Evolutionary conservation across 2,888 invertebrate genomes (phyloP), one percentile per base, ranked within the genome.

Genomic region (Sinelater perroti): DNA sequence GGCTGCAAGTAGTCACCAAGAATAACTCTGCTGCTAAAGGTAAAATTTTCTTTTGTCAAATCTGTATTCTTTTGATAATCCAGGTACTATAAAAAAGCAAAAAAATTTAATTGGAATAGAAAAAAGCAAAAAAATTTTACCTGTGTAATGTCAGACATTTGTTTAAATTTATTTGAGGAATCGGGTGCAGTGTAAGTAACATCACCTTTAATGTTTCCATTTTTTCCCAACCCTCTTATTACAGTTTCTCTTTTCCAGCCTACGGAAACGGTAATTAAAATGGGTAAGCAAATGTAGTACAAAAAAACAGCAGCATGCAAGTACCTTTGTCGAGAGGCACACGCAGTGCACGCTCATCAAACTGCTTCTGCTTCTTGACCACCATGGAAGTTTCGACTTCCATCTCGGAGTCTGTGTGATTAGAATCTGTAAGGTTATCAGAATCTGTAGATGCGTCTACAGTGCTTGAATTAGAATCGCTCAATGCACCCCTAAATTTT

Each of bases 191-290:
- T 87, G 78, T 98, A 98, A 55, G 88, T 86, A 36, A 98, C 97
- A 73, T 97, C 97, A n/a, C 97, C 96, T 67, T 91, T 89, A 63
- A 93, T 88, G 62, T 90, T 88, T 28, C 95, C 95, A 70, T 87
- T 90, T 66, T 91, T 88, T 3, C 93, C 93, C 5, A 96, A 83
- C 3, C 93, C 92, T 62, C 90, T 87, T 70, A 97, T 93, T 50
- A 93, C 85, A 0, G 96, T 96, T 75, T 95, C 91, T n/a, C 97
- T 83, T 70, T 91, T 90, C 97, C 97, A 97, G 57, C 95, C 95
- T 79, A 7, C 10, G 28, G 10, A 26, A 40, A 4, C 26, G 42
- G n/a, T n/a, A n/a, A 2, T 42, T 31, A 33, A 26, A 24, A 51
- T 11, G 7, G n/a, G n/a, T n/a, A n/a, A n/a, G n/a, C n/a, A n/a